Conservation (phyloP, 2,888 invertebrate genomes). For the Drosophila stalkeri region DNA sequence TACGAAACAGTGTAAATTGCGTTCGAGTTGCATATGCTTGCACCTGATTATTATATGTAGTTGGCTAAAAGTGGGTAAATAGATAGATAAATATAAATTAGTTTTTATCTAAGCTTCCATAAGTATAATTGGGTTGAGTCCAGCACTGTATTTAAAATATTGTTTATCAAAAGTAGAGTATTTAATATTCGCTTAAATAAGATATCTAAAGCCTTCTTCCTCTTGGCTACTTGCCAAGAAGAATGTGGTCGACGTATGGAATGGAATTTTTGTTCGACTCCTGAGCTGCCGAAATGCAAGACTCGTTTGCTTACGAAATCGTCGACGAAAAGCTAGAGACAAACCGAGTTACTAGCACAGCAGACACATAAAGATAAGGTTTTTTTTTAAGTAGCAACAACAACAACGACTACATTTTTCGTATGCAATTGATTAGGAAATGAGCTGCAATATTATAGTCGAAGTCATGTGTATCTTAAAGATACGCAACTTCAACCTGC, state of each 20-base stretch:
- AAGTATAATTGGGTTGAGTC: background rate
- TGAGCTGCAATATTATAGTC: constrained; percentile 28
- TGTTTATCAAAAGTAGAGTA: background rate
- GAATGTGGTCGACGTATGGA: constrained; percentile 50
- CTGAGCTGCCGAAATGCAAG: constrained; percentile 30
- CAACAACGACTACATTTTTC: constrained; percentile 17
- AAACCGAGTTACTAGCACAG: constrained; percentile 55
- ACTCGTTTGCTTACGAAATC: constrained; percentile 62
- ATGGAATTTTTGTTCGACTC: constrained; percentile 52
- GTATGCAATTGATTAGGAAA: constrained; percentile 67
- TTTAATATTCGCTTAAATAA: background rate
- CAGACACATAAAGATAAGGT: constrained; percentile 31
- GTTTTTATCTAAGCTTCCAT: background rate
- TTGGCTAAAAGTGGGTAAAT: background rate
- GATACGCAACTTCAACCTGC: constrained; percentile 20
- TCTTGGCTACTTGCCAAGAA: constrained; percentile 29
- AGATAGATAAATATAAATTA: no score
- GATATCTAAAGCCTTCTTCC: background rate
- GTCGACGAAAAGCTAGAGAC: constrained; percentile 12
- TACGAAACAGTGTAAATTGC: constrained; percentile 48
- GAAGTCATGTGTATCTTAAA: constrained; percentile 20
- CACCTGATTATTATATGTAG: constrained; percentile 13
- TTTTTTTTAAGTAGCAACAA: constrained; percentile 41
- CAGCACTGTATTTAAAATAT: no score
- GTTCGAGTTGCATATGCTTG: constrained; percentile 34